Conservation (phyloP, 1,140 invertebrate species). For the Anthonomus grandis region DNA sequence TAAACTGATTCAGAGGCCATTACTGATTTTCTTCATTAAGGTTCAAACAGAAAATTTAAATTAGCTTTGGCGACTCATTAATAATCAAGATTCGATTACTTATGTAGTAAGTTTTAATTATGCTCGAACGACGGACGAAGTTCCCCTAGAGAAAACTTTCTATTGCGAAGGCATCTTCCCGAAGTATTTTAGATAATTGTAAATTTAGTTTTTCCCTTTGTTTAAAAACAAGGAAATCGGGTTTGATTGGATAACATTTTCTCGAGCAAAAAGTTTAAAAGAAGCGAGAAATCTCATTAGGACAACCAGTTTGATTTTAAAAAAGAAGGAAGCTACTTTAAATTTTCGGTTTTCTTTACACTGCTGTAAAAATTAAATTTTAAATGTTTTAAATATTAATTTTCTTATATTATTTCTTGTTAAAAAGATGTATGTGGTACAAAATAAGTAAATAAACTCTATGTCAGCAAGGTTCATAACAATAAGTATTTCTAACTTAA, state of each 20-base stretch:
- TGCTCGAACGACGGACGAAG: slow-evolving; percentile 17
- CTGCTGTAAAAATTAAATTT: too few species aligned
- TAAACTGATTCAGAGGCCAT: slow-evolving; percentile 12
- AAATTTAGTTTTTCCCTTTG: slow-evolving; percentile 11
- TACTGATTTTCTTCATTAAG: slow-evolving; percentile 23
- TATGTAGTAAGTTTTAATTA: slow-evolving; percentile 26
- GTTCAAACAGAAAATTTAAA: slow-evolving; percentile 27
- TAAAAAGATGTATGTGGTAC: too few species aligned
- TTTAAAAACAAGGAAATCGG: neutral
- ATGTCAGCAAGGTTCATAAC: too few species aligned
- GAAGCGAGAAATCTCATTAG: too few species aligned
- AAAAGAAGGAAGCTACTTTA: too few species aligned
- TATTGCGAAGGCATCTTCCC: neutral
- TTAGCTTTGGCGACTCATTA: slow-evolving; percentile 23
- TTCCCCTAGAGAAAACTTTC: slow-evolving; percentile 11
- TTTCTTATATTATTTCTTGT: too few species aligned
- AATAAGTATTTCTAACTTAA: too few species aligned
- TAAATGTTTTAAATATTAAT: too few species aligned
- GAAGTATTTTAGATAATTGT: slow-evolving; percentile 21
- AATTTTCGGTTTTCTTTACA: too few species aligned
- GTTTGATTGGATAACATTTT: neutral
- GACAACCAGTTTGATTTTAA: too few species aligned
- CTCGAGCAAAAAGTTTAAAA: too few species aligned
- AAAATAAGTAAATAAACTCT: too few species aligned
- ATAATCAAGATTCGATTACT: slow-evolving; percentile 29